These are phyloP conservation scores for Ischnus inquisitorius DNA, from an alignment of 2,888 invertebrate species.

Conservation along the genomic window DNA sequence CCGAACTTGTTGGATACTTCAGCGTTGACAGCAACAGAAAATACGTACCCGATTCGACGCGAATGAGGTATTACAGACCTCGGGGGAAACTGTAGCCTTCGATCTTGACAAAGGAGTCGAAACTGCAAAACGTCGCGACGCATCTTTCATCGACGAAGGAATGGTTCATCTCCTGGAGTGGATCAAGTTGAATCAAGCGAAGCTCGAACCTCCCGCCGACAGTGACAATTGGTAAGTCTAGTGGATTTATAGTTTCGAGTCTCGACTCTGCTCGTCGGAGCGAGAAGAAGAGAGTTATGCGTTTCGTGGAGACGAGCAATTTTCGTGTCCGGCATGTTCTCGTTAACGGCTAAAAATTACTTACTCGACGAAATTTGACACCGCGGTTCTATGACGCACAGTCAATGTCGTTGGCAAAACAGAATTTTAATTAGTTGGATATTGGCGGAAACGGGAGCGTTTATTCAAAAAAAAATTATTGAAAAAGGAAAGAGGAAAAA, in stretches of 20 bases:
- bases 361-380: too few relatives aligned
- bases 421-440: too few relatives aligned
- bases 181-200: conserved; percentile 84
- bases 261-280: not conserved
- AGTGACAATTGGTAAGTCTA: not conserved
- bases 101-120: conserved; percentile 85
- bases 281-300: too few relatives aligned
- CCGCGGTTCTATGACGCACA: too few relatives aligned
- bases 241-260: not conserved
- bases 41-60: conserved; percentile 79
- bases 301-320: too few relatives aligned
- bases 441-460: too few relatives aligned
- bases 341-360: too few relatives aligned
- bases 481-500: too few relatives aligned
- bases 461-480: too few relatives aligned
- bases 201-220: conserved; percentile 6
- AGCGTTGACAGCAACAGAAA: conserved; percentile 85
- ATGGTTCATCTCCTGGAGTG: conserved; percentile 87
- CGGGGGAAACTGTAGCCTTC: conserved; percentile 81
- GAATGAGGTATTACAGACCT: conserved; percentile 86
- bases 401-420: too few relatives aligned
- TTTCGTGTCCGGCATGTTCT: too few relatives aligned
- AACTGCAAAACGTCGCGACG: conserved; percentile 80
- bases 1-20: conserved; percentile 87
- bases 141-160: conserved; percentile 84